Percentiles rank a stretch among this genome's conserved stretches.
Conservation (phyloP, 2,113 vertebrate species). For the Pseudonaja textilis region DNA sequence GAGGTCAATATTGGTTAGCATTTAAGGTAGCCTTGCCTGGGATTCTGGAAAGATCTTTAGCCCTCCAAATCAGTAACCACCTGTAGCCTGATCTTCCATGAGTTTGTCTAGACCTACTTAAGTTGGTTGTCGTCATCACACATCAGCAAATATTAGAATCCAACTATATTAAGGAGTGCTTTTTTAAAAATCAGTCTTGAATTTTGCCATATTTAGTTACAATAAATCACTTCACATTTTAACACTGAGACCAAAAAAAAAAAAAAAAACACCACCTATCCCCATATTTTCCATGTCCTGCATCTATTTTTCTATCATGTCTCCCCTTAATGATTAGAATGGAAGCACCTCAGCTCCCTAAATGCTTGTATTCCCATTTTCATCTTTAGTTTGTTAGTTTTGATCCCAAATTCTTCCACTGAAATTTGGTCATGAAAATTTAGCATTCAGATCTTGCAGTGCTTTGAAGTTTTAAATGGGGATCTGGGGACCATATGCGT, state of each 20-base stretch:
- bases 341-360: not conserved
- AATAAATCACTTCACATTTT: not conserved
- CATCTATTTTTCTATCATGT: not conserved
- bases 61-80: not conserved
- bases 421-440: not conserved
- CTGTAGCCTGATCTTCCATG: not conserved
- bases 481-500: not conserved
- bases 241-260: not conserved
- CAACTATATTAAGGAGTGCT: not conserved
- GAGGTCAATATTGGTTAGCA: not conserved
- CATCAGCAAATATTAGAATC: not conserved
- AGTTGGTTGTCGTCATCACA: not conserved
- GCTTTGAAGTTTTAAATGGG: not conserved
- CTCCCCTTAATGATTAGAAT: not conserved
- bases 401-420: not conserved
- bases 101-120: not conserved
- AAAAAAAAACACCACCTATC: too few species aligned
- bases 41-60: not conserved
- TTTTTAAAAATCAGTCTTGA: not conserved
- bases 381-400: not conserved
- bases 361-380: not conserved
- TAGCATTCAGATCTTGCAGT: not conserved
- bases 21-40: not conserved
- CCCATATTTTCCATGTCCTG: not conserved
- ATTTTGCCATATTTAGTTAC: not conserved